These are phyloP conservation scores for Chrysolina haemoptera DNA, from an alignment of 2,888 invertebrate species.

Conservation along the genomic window DNA sequence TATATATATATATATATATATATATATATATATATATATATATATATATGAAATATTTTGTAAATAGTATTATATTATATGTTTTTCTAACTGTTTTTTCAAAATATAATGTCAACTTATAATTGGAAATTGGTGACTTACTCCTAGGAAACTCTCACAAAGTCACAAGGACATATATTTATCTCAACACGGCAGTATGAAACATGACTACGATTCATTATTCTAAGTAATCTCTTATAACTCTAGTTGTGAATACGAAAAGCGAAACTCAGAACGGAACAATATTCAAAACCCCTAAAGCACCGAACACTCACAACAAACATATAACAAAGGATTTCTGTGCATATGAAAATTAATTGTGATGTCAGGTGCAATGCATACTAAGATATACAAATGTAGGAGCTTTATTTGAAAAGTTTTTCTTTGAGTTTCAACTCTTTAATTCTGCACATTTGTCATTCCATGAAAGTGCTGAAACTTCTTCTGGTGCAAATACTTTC, in stretches of 20 bases:
- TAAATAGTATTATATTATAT: too few species aligned
- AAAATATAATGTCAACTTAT: too few species aligned
- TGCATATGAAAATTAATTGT: conserved; percentile 29
- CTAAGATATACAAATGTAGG: conserved; percentile 37
- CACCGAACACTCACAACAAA: neutral
- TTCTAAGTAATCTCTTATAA: too few species aligned
- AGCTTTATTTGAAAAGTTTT: conserved; percentile 38
- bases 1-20: too few species aligned
- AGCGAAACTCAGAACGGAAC: neutral
- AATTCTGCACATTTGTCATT: conserved; percentile 40
- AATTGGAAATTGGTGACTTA: too few species aligned
- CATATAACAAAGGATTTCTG: conserved; percentile 13
- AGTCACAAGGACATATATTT: too few species aligned
- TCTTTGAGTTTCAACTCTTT: conserved; percentile 34
- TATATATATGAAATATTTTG: too few species aligned
- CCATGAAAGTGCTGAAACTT: conserved; percentile 21
- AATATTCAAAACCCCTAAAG: neutral
- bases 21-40: too few species aligned
- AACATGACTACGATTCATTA: too few species aligned
- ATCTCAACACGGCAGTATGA: too few species aligned
- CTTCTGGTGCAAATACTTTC: conserved; percentile 29
- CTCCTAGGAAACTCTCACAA: too few species aligned
- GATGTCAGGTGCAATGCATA: conserved; percentile 36
- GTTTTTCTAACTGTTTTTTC: too few species aligned
- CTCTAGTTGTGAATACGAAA: neutral